Base-by-base conservation (phyloP, 2,888 invertebrate species). In the Phalera bucephala region DNA sequence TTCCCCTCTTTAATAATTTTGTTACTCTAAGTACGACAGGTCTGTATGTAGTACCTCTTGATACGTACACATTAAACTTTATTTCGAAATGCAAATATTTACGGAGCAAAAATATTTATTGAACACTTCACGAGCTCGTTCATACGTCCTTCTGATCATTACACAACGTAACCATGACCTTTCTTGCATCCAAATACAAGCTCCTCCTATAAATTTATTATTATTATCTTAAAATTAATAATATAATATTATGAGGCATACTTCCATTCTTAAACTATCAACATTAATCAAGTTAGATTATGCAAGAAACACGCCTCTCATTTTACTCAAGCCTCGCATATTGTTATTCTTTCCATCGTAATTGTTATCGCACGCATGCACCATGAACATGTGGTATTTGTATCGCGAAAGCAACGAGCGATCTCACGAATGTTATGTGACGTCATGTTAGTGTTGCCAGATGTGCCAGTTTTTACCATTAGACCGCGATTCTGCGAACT, bases 81-180 rank as follows among this genome's bases (percentile, higher is more conserved):
- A 46, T 52, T 57, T 57, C 43, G 40, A 40, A 40, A 49, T 55
- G 59, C 55, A 63, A 73, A 72, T 75, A 64, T 64, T 71, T 53
- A 52, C 50, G 58, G 49, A 64, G 58, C 58, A 60, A 73, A 72
- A 77, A 75, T 79, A 71, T 82, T 82, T 76, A 73, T 71, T 49
- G 54, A 69, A 54, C 78, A 67, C 80, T 80, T 52, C 46, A 64
- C 59, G 56, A 64, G 59, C 56, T 59, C 52, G 51, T 53, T 53
- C 49, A 44, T 42, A 45, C 57, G 48, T 62, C 61, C 52, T 47
- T 61, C 57, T 58, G 48, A 28, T 52, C 48, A 61, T 68, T 65
- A 63, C 52, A 60, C 52, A 66, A 69, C 33, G 33, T 52, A 60
- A 50, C 71, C 69, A 38, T 70, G 72, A 69, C 67, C 72, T 71